Evolutionary conservation across 2,797 vertebrate species (phyloP).

Genomic region (Tokudaia tokunoshimensis): DNA sequence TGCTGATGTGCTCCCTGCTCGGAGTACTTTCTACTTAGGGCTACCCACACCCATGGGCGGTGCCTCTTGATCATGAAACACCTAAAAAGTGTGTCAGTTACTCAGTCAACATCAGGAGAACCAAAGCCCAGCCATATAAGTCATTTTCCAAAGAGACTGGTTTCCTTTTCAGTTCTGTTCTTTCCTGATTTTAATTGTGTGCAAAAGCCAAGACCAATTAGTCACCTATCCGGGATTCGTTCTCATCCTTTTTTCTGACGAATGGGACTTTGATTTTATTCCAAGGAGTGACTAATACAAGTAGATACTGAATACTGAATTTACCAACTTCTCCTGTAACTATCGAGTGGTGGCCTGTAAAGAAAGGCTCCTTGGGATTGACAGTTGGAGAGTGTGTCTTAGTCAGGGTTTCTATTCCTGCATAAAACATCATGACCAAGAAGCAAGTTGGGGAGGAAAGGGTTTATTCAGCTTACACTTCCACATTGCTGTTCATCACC

Average conservation of each 20-base stretch:
- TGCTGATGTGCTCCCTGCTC: constrained; percentile 51
- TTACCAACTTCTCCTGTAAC: not conserved
- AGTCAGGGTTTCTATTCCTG: too few relatives aligned
- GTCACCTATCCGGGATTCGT: not conserved
- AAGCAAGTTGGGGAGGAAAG: too few relatives aligned
- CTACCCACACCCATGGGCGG: constrained; percentile 62
- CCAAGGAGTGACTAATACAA: not conserved
- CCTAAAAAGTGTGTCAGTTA: not conserved
- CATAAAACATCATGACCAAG: too few relatives aligned
- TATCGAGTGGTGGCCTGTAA: not conserved
- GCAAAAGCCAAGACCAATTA: not conserved
- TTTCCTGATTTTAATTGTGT: constrained; percentile 42
- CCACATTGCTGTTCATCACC: too few relatives aligned
- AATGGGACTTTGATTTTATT: constrained; percentile 47
- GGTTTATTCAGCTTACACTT: too few relatives aligned
- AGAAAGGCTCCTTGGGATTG: not conserved
- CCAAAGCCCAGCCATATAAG: not conserved
- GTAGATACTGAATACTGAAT: not conserved
- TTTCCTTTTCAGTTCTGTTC: not conserved
- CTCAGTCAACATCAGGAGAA: constrained; percentile 23
- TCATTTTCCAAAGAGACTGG: not conserved
- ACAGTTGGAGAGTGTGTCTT: not conserved
- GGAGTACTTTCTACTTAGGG: constrained; percentile 23
- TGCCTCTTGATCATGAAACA: constrained; percentile 11
- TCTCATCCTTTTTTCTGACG: constrained; percentile 32